Conservation (phyloP, 1,140 invertebrate genomes). For the Hermetia illucens region DNA sequence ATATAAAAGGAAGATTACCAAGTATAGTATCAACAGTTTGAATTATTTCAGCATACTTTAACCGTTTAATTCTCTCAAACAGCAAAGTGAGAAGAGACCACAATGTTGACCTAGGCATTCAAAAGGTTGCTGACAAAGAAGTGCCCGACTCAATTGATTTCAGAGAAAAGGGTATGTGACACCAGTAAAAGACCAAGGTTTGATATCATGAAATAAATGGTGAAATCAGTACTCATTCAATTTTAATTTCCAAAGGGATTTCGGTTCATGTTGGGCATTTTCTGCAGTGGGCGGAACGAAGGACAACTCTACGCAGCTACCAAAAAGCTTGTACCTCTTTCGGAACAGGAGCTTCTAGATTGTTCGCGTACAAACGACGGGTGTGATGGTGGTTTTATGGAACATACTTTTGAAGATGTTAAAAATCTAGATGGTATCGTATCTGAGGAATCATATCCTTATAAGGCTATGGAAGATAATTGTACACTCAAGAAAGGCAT, state of each 20-base stretch:
- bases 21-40: not conserved
- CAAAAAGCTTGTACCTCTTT: conserved; percentile 68
- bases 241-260: conserved; percentile 78
- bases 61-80: not conserved
- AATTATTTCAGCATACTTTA: not conserved
- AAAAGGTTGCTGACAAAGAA: not conserved
- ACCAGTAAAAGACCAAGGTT: conserved; percentile 44
- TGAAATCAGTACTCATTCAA: not conserved
- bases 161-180: conserved; percentile 45
- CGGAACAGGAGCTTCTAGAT: conserved; percentile 91
- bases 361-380: conserved; percentile 86
- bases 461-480: conserved; percentile 53
- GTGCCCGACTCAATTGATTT: conserved; percentile 38
- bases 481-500: conserved; percentile 28
- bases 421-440: conserved; percentile 69
- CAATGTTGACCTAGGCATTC: not conserved
- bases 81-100: no score
- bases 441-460: conserved; percentile 62
- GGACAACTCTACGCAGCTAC: conserved; percentile 77
- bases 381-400: conserved; percentile 81
- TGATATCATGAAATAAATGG: no score
- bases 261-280: conserved; percentile 87
- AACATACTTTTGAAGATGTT: conserved; percentile 76
- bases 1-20: not conserved
- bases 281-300: conserved; percentile 69